Evolutionary conservation across 2,797 vertebrate species (phyloP), one percentile per base, ranked within the genome.

Genomic region (Muraenolepis orangiensis): DNA sequence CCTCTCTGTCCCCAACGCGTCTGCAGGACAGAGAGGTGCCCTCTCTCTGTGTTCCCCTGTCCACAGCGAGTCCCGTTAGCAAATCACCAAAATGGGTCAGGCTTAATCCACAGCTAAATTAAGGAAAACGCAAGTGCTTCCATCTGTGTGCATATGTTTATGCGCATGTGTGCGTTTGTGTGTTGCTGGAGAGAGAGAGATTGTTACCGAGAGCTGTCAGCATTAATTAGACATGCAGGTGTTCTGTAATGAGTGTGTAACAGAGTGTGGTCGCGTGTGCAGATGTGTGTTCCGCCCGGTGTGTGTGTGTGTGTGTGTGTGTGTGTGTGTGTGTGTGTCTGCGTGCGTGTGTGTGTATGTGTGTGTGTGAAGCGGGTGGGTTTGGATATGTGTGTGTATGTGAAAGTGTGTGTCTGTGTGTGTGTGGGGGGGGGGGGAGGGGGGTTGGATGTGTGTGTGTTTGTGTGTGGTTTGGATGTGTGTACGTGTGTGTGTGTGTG

Each of bases 101-200:
- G 89, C 90, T 91, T 93, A 93, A 93, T 93, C 93, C 89, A 82
- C 76, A 78, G 83, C 82, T 85, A 89, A 91, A 92, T 93, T 86
- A 91, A 91, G 90, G 87, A 85, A 90, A 92, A 91, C 89, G 84
- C 91, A 91, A 92, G 91, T 71, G 79, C 84, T 85, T 89, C 80
- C 84, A 85, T 91, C 91, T 90, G 87, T 87, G 87, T 87, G 88
- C 88, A 89, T 85, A 85, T 80, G 70, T 80, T 75, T 72, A 51
- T 77, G 73, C 28, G 7, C 71, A 68, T 66, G 75, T 73, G 34
- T 78, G 73, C 75, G 14, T 73, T 23, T 36, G 72, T 73, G 64
- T 40, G 72, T 30, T 23, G 51, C 51, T 57, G 51, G 51, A 57
- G 72, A 38, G 72, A 23, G 61, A 40, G 64, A 38, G 69, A 77